A percentile compares a stretch with the other conserved stretches of the same genome.
phyloP scores from a whole-genome alignment of 2,113 vertebrate species.

The Nothoprocta perdicaria region DNA sequence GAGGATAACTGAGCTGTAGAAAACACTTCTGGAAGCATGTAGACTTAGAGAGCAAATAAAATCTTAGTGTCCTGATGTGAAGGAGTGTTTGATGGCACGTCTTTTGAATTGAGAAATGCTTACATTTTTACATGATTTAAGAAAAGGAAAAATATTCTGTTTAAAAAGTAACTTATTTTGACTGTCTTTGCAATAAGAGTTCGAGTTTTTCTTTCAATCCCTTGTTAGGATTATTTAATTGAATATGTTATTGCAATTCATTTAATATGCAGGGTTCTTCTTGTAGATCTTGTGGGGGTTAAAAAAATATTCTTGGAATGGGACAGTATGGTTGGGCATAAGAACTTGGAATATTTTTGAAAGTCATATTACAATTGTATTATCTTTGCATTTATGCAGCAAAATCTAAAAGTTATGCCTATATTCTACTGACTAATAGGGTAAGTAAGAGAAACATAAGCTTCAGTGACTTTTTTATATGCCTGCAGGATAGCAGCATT shows the following conservation, averaged over 20 bases:
- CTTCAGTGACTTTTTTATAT: neutral
- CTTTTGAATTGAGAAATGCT: slow-evolving; percentile 73
- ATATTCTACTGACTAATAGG: neutral
- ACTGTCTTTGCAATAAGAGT: neutral
- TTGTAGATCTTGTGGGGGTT: neutral
- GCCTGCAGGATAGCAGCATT: neutral
- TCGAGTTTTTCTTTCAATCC: neutral
- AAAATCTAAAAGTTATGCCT: neutral
- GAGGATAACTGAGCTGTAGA: slow-evolving; percentile 77
- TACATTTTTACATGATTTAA: neutral
- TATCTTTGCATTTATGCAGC: neutral
- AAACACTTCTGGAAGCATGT: slow-evolving; percentile 74
- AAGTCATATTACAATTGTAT: neutral
- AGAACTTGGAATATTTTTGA: neutral
- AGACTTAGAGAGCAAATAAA: slow-evolving; percentile 79
- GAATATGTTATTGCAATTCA: neutral
- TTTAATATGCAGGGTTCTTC: neutral
- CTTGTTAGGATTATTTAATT: neutral
- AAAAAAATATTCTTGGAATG: neutral
- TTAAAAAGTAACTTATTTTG: slow-evolving; percentile 63
- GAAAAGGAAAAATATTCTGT: slow-evolving; percentile 32
- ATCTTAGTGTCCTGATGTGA: slow-evolving; percentile 73
- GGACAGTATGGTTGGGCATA: neutral
- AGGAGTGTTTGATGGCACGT: slow-evolving; percentile 78
- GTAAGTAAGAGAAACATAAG: neutral